Conservation (phyloP, 92 coral and sea anemone species). For the Nematostella vectensis region DNA sequence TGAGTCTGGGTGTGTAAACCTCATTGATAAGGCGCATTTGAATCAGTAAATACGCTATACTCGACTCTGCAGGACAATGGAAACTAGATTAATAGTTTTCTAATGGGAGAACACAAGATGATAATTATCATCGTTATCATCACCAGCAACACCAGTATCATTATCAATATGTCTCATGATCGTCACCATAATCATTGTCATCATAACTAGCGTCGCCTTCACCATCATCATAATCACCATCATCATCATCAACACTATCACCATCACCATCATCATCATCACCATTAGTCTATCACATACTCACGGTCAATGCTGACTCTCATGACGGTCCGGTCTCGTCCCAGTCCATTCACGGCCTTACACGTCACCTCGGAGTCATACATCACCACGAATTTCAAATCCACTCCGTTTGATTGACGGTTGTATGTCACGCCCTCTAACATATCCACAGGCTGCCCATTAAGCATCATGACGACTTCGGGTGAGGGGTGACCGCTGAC, state of each 20-base stretch:
- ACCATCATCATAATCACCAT: too few relatives aligned
- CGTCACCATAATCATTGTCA: too few relatives aligned
- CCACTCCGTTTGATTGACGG: conserved; percentile 9
- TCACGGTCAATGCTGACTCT: conserved; percentile 34
- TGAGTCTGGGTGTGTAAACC: conserved; percentile 11
- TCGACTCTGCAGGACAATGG: conserved; percentile 19
- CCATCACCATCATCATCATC: too few relatives aligned
- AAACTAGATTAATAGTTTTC: too few relatives aligned
- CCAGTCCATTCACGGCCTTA: conserved; percentile 32
- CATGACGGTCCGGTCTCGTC: conserved; percentile 18
- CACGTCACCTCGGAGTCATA: conserved; percentile 33
- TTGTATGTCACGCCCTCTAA: conserved; percentile 19
- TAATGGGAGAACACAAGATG: too few relatives aligned
- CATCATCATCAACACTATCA: too few relatives aligned
- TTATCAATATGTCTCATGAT: too few relatives aligned
- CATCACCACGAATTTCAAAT: conserved; percentile 30
- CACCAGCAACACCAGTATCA: too few relatives aligned
- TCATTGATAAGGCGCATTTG: conserved; percentile 23
- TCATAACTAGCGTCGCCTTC: too few relatives aligned
- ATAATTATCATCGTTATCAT: too few relatives aligned
- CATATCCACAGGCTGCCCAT: conserved; percentile 3
- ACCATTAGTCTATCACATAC: too few relatives aligned
- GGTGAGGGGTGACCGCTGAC: conserved; percentile 47
- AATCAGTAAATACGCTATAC: conserved; percentile 27
- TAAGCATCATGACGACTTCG: conserved; percentile 15